phyloP scores from a whole-genome alignment of 2,113 vertebrate species.

The Cinclus cinclus region DNA sequence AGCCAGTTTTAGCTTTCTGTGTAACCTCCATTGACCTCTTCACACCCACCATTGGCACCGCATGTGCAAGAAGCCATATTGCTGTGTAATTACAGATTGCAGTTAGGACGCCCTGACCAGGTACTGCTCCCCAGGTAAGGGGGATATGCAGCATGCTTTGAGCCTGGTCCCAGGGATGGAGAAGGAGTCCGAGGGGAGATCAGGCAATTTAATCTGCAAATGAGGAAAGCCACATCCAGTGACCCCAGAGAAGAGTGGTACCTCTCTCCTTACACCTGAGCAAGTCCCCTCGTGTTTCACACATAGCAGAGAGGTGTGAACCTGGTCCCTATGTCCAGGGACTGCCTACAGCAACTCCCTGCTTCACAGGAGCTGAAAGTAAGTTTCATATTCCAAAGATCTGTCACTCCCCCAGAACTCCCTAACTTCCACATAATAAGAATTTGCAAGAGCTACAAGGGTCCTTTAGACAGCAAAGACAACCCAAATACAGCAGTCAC shows the following conservation, averaged over 20 bases:
- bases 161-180: neutral
- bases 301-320: neutral
- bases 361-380: neutral
- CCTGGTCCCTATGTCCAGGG: accelerated
- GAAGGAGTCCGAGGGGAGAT: neutral
- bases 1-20: neutral
- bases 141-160: neutral
- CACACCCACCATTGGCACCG: neutral
- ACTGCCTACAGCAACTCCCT: neutral
- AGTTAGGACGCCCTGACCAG: neutral
- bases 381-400: neutral
- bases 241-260: neutral
- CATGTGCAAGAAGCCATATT: neutral
- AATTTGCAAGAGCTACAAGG: neutral
- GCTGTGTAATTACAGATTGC: neutral
- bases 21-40: neutral
- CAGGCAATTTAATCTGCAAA: neutral
- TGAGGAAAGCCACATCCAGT: neutral
- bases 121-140: neutral
- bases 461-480: neutral
- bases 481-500: neutral
- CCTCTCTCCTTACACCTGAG: neutral
- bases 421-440: neutral
- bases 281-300: neutral
- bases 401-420: accelerated